phyloP scores from a whole-genome alignment of 2,113 vertebrate genomes.

The Petaurus breviceps region DNA sequence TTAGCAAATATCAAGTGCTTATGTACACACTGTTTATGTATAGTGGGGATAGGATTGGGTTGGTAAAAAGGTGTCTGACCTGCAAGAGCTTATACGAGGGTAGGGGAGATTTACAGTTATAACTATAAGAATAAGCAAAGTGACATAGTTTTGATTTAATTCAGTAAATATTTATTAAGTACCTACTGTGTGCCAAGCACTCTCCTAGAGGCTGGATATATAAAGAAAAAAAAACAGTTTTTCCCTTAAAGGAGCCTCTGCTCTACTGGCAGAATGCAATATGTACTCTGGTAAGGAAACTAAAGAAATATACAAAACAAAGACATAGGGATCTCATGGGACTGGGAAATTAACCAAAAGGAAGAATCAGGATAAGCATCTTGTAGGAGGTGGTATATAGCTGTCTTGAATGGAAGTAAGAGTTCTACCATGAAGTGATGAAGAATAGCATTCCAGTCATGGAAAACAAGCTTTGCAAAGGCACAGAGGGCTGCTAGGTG shows the following conservation, averaged over 20 bases:
- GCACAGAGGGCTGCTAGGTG: not conserved
- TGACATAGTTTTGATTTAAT: not conserved
- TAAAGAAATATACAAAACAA: not conserved
- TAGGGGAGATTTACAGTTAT: not conserved
- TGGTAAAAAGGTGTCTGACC: not conserved
- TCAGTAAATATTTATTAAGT: not conserved
- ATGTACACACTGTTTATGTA: not conserved
- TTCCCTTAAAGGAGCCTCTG: not conserved
- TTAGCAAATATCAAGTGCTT: not conserved
- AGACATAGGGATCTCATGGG: not conserved
- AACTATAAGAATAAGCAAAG: not conserved
- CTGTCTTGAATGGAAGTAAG: too few relatives aligned
- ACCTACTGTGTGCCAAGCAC: not conserved
- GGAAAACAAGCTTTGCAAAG: not conserved
- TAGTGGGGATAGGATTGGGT: not conserved
- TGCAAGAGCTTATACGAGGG: not conserved
- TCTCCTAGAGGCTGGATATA: not conserved
- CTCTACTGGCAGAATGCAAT: not conserved
- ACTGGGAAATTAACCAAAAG: not conserved
- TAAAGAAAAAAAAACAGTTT: not conserved
- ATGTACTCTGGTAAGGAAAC: not conserved
- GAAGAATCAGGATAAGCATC: not conserved
- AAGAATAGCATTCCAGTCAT: too few relatives aligned
- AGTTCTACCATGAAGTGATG: too few relatives aligned
- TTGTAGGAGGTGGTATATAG: not conserved